Conservation (phyloP, 2,888 invertebrate genomes). For the Mythimna ferrago region DNA sequence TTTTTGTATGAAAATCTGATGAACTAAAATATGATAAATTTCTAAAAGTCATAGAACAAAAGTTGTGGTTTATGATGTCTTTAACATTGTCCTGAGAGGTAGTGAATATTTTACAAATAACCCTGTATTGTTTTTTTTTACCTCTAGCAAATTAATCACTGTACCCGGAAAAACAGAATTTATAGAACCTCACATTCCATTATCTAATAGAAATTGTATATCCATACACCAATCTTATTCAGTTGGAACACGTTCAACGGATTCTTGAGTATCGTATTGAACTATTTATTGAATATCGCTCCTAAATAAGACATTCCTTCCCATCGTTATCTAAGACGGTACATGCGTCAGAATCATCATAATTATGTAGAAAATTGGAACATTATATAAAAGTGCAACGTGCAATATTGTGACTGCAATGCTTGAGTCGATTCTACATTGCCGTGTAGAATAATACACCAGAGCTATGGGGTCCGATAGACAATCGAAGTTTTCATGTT, state of each 20-base stretch:
- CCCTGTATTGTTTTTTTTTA: not conserved
- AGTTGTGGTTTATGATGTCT: not conserved
- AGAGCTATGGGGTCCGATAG: no score
- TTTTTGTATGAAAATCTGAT: no score
- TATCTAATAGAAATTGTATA: not conserved
- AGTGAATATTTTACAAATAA: no score
- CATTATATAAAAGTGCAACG: not conserved
- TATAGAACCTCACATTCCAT: not conserved
- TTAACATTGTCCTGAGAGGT: no score
- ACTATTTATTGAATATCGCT: not conserved
- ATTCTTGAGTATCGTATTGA: not conserved
- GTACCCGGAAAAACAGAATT: not conserved
- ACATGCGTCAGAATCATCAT: no score
- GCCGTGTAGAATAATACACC: no score
- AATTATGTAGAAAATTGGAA: no score
- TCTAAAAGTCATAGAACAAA: no score
- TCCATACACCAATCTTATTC: not conserved
- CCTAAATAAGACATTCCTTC: not conserved
- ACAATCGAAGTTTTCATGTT: no score
- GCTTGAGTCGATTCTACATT: not conserved
- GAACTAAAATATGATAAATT: no score
- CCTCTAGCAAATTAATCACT: not conserved
- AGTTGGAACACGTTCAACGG: not conserved
- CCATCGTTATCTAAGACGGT: not conserved
- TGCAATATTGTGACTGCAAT: not conserved